These are phyloP conservation scores for Pachliopta kotzebuea DNA, from an alignment of 2,888 invertebrate species.

Conservation along the genomic window DNA sequence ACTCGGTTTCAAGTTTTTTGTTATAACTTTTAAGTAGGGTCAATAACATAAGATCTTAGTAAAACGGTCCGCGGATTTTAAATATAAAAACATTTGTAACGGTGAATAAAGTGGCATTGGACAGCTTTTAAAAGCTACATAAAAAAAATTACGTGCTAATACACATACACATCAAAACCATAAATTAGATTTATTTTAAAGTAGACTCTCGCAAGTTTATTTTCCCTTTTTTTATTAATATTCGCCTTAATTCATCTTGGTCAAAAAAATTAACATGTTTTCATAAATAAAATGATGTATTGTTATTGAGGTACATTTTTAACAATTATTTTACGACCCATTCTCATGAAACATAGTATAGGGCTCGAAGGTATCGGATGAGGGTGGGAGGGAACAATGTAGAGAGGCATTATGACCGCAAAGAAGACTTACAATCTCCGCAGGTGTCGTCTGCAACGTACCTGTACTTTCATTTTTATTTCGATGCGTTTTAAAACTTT, in stretches of 20 bases:
- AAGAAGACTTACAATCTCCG: slow-evolving; percentile 71
- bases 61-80: not conserved
- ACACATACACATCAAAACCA: no score
- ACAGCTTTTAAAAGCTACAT: not conserved
- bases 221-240: no score
- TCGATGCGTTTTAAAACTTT: slow-evolving; percentile 38
- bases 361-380: slow-evolving; percentile 29
- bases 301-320: slow-evolving; percentile 2
- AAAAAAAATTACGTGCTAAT: not conserved
- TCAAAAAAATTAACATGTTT: not conserved
- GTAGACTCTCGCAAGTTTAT: no score
- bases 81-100: not conserved
- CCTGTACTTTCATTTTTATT: slow-evolving; percentile 54
- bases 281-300: not conserved
- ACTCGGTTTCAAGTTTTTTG: slow-evolving; percentile 7
- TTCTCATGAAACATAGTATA: slow-evolving; percentile 27
- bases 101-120: not conserved
- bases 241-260: not conserved
- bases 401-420: slow-evolving; percentile 52
- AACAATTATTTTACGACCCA: slow-evolving; percentile 23
- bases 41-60: slow-evolving; percentile 8
- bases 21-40: slow-evolving; percentile 5
- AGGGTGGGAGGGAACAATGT: slow-evolving; percentile 35
- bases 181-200: no score
- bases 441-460: slow-evolving; percentile 67